Evolutionary conservation across 2,797 vertebrate genomes (phyloP), one percentile per base, ranked within the genome.

Genomic region (Halcyon smyrnensis): DNA sequence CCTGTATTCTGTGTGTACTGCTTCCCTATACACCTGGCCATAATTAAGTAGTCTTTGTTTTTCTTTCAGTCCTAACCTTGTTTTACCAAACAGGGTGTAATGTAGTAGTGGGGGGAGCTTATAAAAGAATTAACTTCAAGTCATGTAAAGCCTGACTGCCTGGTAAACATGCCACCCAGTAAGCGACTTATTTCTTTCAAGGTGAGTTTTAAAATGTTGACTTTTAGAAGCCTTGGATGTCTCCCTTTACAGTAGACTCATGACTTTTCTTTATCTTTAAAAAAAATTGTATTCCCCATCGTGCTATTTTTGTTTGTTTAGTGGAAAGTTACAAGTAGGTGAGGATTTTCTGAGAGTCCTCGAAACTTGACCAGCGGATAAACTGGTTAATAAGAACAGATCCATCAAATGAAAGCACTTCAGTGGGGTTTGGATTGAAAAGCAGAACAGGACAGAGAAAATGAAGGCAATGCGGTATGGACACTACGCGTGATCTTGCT

Each of bases 41-140:
- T 93, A 90, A 90, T 95, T 95, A 96, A 87, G 45, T 71, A 34
- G 28, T 65, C 94, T 92, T 91, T 95, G 75, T 87, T 96, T 96
- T 96, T 75, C 78, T 89, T 96, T 93, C 59, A 54, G 57, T 87
- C 45, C 54, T 82, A 64, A 30, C 43, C 60, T 78, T 95, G 60
- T 84, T 97, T 93, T 93, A 92, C 62, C 68, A 89, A 96, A 92
- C 84, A 62, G 50, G 30, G 75, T 89, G 57, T 89, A 78, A 89
- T 71, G 50, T 78, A 80, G 81, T 82, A 36, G 12, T 63, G 79
- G 28, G 64, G 36, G 57, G 36, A 92, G 53, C 39, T 94, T 93
- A 87, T 94, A 75, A 85, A 93, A 87, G 62, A 93, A 90, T 87
- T 74, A 90, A 69, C 20, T 51, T 87, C 11, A 67, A 93, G 67